Evolutionary conservation across 2,797 vertebrate species (phyloP), one percentile per base, ranked within the genome.

Genomic region (Gambelia wislizenii): DNA sequence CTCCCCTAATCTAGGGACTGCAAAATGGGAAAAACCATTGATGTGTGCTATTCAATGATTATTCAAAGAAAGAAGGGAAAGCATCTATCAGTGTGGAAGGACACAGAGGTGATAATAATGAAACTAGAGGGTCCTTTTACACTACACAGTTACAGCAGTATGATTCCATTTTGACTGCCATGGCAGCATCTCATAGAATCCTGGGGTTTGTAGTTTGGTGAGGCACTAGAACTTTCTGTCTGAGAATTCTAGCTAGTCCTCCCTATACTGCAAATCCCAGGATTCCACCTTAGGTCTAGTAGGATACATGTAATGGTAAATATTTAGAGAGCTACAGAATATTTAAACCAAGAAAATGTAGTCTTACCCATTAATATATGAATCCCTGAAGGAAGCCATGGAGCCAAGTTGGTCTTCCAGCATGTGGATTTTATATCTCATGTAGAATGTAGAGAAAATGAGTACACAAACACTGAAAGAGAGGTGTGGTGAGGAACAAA

Each of bases 381-480:
- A 96, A 64, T 98, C 98, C 56, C 92, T 47, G 42, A 96, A 33
- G 33, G 98, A 96, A n/a, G 97, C 95, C 2, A 99, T 96, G 0
- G 96, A 96, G 2, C 95, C 95, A 91, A 99, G 97, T 13, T 93
- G 97, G 80, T 98, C 97, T 93, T 99, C 99, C 95, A 99, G 92
- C 25, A 97, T 95, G 61, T 96, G 88, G 91, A 99, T 98, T 96
- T 98, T 98, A 2, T 98, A 97, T 75, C 98, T 97, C 98, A 99
- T 97, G 95, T 98, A 99, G 95, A 98, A 98, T 75, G 98, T 98
- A 0, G 98, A 99, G 93, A 99, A 54, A 89, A 99, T 96, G 87
- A 99, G 96, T 52, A 98, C 69, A 86, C 98, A 98, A 91, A 99
- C 98, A 25, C 99, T 99, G 96, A 44, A 91, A 10, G 87, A 79